Evolutionary conservation across 2,113 vertebrate species (phyloP).

Genomic region (Columba livia): DNA sequence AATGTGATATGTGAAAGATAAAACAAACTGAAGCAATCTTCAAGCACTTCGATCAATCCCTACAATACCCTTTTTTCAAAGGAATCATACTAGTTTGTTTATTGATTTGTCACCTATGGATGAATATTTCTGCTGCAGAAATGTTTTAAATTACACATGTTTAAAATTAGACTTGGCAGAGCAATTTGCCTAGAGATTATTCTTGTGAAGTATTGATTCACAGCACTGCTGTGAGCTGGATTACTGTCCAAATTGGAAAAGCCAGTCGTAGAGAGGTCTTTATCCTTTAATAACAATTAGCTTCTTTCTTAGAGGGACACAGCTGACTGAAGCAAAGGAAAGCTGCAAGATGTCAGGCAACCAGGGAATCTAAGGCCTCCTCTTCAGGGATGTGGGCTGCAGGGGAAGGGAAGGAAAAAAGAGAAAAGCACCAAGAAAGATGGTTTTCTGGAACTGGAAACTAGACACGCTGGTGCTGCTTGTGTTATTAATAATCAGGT

Average conservation of each 20-base stretch:
- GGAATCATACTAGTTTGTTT: not conserved
- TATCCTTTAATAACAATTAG: constrained; percentile 91
- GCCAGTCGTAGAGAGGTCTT: constrained; percentile 85
- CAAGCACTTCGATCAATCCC: not conserved
- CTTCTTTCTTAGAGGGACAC: constrained; percentile 77
- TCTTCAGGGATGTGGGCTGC: constrained; percentile 44
- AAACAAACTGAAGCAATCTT: not conserved
- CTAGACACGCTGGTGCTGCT: constrained; percentile 19
- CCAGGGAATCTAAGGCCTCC: constrained; percentile 16
- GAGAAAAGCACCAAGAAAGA: constrained; percentile 37
- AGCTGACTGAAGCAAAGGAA: constrained; percentile 61
- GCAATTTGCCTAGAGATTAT: constrained; percentile 64
- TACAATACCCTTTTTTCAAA: not conserved
- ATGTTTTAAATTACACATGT: constrained; percentile 57
- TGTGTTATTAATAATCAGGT: constrained; percentile 44
- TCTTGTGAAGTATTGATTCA: constrained; percentile 72
- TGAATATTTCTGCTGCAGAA: constrained; percentile 52
- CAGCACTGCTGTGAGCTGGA: constrained; percentile 81
- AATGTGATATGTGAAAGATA: not conserved
- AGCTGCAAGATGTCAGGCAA: constrained; percentile 49
- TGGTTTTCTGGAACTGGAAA: constrained; percentile 59
- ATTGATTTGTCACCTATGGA: constrained; percentile 51
- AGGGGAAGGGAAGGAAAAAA: not conserved
- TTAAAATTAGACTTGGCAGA: constrained; percentile 72
- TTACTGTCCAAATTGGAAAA: constrained; percentile 87